phyloP scores from a whole-genome alignment of 2,113 vertebrate species.

The Thalassoma bifasciatum region DNA sequence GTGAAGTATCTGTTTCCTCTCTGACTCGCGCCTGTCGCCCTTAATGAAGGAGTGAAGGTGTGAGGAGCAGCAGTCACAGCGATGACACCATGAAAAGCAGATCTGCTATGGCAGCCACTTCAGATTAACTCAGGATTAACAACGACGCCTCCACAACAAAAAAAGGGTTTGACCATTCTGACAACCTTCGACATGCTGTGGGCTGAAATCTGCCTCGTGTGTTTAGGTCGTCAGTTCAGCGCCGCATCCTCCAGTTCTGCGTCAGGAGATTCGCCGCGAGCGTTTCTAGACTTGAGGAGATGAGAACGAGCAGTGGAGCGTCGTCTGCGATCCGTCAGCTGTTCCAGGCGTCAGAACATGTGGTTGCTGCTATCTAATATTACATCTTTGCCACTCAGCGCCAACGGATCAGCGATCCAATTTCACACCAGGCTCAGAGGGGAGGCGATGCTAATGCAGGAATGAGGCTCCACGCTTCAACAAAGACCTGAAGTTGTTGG shows the following conservation, averaged over 20 bases:
- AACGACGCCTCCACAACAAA: background rate
- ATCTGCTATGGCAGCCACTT: conserved; percentile 56
- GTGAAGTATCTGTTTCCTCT: conserved; percentile 43
- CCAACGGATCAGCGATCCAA: conserved; percentile 83
- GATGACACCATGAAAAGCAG: conserved; percentile 53
- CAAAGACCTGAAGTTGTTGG: conserved; percentile 70
- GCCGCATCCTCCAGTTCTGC: conserved; percentile 20
- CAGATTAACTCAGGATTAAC: background rate
- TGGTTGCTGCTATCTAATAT: conserved; percentile 75
- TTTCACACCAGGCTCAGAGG: conserved; percentile 82
- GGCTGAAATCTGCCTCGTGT: background rate
- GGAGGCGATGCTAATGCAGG: conserved; percentile 60
- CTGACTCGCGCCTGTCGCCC: conserved; percentile 49
- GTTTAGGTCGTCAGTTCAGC: background rate
- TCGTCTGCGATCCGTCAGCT: conserved; percentile 64
- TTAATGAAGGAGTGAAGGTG: conserved; percentile 11
- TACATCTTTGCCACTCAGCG: conserved; percentile 81
- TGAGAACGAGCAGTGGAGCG: conserved; percentile 53
- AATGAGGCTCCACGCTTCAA: conserved; percentile 65
- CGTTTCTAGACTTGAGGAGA: conserved; percentile 47
- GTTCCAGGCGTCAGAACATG: conserved; percentile 68
- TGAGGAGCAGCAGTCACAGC: background rate
- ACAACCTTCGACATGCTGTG: background rate
- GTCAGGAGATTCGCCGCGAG: conserved; percentile 57
- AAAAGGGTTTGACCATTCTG: conserved; percentile 35